Base-by-base conservation (phyloP, 1,140 invertebrate species). In the Bathynomus jamesi region DNA sequence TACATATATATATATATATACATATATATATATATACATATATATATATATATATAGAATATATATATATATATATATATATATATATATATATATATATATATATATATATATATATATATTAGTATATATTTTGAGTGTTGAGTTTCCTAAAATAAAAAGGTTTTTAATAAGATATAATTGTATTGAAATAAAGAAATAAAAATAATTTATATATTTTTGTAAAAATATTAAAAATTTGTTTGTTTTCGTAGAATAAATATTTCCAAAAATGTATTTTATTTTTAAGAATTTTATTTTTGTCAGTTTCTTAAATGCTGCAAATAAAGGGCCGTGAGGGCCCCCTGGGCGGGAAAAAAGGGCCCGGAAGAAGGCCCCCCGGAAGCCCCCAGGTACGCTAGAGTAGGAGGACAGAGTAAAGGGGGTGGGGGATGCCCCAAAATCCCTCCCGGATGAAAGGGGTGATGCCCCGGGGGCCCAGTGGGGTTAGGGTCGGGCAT, bases 401-500 rank as follows among this genome's bases (percentile, higher is more conserved):
- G 61, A 29, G 69, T 32, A 11, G 69, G 61, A 5, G 69, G 69
- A 30, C 29, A 62, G 61, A 70, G 69, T 13, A 31, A 24, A 28
- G 25, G 69, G 61, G 69, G 60, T 21, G 67, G 67, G 7, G 31
- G 67, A 60, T 40, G 31, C n/a, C 67, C 60, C 28, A 53, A 60
- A 5, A 68, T 46, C 28, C 40, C 61, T 60, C 46, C 61, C 7
- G 67, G 67, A 17, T 40, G 32, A 40, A 40, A 40, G 17, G 32
- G 32, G 32, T 40, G 32, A 7, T 17, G 7, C 17, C 7, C 7
- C 7, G 32, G 32, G 17, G 32, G 32, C n/a, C n/a, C n/a, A 40
- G 7, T 40, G n/a, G 67, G 40, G n/a, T 40, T 40, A 46, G 67
- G 67, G 17, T 68, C 67, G 27, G 53, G 67, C 25, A 93, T 89